Evolutionary conservation across 2,888 invertebrate species (phyloP).

Genomic region (Tetranychus piercei): DNA sequence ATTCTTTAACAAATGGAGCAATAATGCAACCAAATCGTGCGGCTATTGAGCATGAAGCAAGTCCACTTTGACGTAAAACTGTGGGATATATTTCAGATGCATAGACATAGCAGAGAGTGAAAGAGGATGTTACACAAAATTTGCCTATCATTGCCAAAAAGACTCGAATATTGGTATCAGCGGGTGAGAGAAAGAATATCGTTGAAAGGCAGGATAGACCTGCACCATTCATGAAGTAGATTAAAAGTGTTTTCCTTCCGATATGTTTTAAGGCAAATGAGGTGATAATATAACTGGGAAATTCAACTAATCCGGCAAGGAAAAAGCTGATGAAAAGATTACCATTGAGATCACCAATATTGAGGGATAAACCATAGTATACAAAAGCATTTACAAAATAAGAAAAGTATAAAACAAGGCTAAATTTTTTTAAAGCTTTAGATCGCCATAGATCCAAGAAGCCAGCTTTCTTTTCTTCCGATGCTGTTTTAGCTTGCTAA

Average conservation of each 20-base stretch:
- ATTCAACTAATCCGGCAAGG: conserved; percentile 35
- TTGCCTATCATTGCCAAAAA: conserved; percentile 23
- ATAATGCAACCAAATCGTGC: conserved; percentile 23
- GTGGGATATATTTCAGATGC: conserved; percentile 23
- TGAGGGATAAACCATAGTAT: conserved; percentile 55
- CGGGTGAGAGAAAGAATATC: conserved; percentile 14
- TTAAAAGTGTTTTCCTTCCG: conserved; percentile 26
- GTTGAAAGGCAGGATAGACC: conserved; percentile 29
- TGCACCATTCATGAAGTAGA: conserved; percentile 27
- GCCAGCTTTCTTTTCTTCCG: background rate
- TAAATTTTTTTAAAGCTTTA: conserved; percentile 43
- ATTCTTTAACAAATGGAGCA: conserved; percentile 23
- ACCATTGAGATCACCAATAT: conserved; percentile 53
- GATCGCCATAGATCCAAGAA: conserved; percentile 15
- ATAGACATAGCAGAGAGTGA: conserved; percentile 23
- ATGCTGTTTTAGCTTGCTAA: background rate
- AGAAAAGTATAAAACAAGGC: conserved; percentile 49
- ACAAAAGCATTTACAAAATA: conserved; percentile 61
- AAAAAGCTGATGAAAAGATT: conserved; percentile 48
- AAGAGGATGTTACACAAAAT: conserved; percentile 23
- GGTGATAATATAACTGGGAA: conserved; percentile 23
- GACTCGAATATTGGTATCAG: background rate
- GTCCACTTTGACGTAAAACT: conserved; percentile 20
- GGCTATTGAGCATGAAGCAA: conserved; percentile 22
- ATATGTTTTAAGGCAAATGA: conserved; percentile 17